Percentiles rank a stretch among this genome's conserved stretches.
Evolutionary conservation across 2,797 vertebrate genomes (phyloP).

Genomic region (Falco novaeseelandiae): DNA sequence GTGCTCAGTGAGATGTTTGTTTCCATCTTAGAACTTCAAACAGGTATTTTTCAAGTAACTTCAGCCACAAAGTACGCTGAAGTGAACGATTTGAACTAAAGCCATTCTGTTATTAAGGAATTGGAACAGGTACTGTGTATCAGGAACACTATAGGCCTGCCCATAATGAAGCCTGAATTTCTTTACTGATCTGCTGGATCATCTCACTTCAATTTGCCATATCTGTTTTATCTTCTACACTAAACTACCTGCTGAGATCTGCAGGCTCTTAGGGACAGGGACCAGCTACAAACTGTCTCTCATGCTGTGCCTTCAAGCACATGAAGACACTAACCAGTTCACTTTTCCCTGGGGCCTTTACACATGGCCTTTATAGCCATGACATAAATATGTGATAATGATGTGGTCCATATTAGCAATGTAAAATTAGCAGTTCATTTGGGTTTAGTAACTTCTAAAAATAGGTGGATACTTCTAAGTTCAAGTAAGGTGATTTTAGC

Average conservation of each 20-base stretch:
- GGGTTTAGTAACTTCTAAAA: background rate
- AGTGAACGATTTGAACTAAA: background rate
- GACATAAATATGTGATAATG: background rate
- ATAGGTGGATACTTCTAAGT: background rate
- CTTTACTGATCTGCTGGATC: background rate
- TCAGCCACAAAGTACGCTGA: background rate
- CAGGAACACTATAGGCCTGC: background rate
- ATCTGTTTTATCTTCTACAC: background rate
- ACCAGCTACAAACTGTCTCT: background rate
- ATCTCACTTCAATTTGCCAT: background rate
- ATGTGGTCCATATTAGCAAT: background rate
- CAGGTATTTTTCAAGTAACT: background rate
- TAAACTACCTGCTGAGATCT: background rate
- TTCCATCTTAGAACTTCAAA: background rate
- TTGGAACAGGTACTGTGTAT: background rate
- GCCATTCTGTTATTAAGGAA: background rate
- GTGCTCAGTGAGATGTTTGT: background rate
- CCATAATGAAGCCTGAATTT: background rate
- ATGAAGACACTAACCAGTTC: background rate
- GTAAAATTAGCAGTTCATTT: background rate
- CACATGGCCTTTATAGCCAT: background rate
- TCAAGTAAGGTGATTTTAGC: background rate
- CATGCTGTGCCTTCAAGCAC: background rate
- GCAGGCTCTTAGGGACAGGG: background rate
- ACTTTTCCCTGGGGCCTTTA: background rate